Evolutionary conservation across 2,113 vertebrate genomes (phyloP).

Genomic region (Myrmophylax atrothorax): DNA sequence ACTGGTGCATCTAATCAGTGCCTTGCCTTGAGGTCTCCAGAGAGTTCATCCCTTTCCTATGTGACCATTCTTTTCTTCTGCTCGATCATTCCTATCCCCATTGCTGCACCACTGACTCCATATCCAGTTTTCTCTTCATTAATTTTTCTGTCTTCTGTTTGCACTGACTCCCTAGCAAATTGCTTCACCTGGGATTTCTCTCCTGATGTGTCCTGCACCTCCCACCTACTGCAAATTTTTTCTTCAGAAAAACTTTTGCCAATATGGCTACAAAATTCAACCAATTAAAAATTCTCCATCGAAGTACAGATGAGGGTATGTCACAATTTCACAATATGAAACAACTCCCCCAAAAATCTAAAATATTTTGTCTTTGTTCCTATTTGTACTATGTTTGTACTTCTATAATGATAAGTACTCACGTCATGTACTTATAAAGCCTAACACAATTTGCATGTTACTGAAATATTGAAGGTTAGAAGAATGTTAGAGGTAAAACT

Average conservation of each 20-base stretch:
- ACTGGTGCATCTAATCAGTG: constrained; percentile 1
- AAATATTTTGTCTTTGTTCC: background rate
- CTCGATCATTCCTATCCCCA: background rate
- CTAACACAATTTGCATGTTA: background rate
- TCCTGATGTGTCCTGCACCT: background rate
- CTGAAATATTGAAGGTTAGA: background rate
- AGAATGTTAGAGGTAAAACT: background rate
- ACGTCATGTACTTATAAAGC: background rate
- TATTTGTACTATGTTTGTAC: background rate
- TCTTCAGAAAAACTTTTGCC: background rate
- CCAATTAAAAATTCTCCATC: background rate
- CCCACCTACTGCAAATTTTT: background rate
- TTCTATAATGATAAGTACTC: background rate
- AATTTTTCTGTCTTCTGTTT: background rate
- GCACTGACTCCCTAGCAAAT: background rate
- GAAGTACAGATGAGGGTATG: background rate
- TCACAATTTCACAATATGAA: background rate
- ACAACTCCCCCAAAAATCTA: background rate
- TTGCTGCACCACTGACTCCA: background rate
- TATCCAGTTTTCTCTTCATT: background rate
- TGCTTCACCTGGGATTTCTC: background rate
- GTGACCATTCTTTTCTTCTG: background rate
- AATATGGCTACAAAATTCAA: background rate
- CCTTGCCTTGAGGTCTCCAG: constrained; percentile 15
- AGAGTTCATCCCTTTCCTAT: background rate